Base-by-base conservation (phyloP, 2,888 invertebrate genomes). In the Silvanus unidentatus region DNA sequence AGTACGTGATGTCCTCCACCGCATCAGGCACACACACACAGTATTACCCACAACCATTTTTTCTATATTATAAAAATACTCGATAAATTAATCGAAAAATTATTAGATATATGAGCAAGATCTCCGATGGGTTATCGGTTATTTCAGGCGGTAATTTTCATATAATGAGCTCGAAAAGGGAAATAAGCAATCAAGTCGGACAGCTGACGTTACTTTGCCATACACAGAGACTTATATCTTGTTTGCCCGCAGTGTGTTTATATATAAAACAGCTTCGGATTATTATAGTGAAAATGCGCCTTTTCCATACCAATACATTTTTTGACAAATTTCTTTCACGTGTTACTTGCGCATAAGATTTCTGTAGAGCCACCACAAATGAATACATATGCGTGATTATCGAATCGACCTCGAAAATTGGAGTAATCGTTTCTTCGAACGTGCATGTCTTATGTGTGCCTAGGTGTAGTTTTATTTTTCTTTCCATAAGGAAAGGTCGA, bases 401-500 rank as follows among this genome's bases (percentile, higher is more conserved):
- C 50, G 55, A 59, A 52, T 52, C 58, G 59, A 55, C 59, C 61
- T 60, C 59, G 58, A 54, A 51, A 58, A 50, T 50, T 53, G 44
- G 52, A 52, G 44, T 58, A 62, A 62, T 60, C 53, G 57, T 58
- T 62, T 60, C 59, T 56, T 48, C 52, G 60, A 60, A 62, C 56
- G 52, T 57, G 59, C 59, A 57, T 59, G 59, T 53, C 37, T 32
- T 32, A n/a, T 32, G 10, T 32, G n/a, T 32, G 32, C n/a, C 3
- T 32, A 22, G 22, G 8, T 32, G 32, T 32, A 5, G 4, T 32
- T 12, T 32, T 32, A 11, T 32, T 32, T 8, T 11, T 32, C 3
- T 32, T 28, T 8, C 6, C 28, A 28, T 28, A 28, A 28, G 28
- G 28, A 11, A 11, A 11, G 32, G 3, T 22, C 22, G 8, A 5